These are phyloP conservation scores for Colaptes auratus DNA, from an alignment of 2,113 vertebrate genomes.

Conservation along the genomic window DNA sequence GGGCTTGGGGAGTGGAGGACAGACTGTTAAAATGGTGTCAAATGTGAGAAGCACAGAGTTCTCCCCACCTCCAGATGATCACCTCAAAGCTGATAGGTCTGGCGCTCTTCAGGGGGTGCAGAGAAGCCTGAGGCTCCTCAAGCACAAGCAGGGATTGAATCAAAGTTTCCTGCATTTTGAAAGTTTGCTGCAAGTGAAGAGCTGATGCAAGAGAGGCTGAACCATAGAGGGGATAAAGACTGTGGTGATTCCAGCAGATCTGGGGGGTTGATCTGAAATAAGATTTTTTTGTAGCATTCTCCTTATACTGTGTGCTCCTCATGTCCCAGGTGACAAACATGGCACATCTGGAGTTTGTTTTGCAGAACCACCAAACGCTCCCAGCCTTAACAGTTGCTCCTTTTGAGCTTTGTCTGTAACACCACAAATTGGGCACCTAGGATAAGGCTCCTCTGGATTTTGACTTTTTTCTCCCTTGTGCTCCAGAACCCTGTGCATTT, in stretches of 20 bases:
- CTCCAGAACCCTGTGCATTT: neutral
- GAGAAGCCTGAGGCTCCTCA: neutral
- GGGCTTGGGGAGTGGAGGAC: neutral
- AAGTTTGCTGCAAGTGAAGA: neutral
- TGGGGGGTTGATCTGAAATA: neutral
- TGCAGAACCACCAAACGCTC: neutral
- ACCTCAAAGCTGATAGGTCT: neutral
- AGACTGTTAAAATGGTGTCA: neutral
- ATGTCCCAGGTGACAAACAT: accelerated
- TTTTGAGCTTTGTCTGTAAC: neutral
- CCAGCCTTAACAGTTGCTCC: neutral
- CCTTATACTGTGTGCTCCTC: neutral
- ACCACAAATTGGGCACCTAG: neutral
- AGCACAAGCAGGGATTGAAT: neutral
- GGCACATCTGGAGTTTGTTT: neutral
- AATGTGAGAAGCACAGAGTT: neutral
- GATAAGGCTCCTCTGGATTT: neutral
- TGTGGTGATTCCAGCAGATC: neutral
- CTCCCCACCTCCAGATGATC: neutral
- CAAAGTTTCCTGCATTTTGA: neutral
- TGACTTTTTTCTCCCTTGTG: neutral
- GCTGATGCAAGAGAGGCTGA: neutral
- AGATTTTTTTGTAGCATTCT: neutral
- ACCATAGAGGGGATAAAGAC: neutral
- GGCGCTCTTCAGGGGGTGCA: neutral